A percentile compares a stretch with the other conserved stretches of the same genome.
Evolutionary conservation across 2,113 vertebrate genomes (phyloP).

Genomic region (Callopanchax toddi): DNA sequence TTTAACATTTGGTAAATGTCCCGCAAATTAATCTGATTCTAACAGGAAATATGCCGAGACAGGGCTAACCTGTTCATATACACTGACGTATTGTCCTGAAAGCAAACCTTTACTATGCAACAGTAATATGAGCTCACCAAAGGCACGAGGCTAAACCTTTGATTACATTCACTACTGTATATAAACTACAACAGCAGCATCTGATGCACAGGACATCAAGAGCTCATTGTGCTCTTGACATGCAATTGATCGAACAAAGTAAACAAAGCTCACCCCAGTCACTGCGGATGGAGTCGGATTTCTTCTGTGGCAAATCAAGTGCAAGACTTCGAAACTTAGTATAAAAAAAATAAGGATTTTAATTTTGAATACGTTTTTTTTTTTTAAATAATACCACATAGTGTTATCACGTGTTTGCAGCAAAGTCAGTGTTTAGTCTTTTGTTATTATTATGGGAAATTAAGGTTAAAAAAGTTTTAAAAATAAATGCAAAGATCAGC

Average conservation of each 20-base stretch:
- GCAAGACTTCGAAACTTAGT: neutral
- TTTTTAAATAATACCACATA: no score
- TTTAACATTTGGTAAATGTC: slow-evolving; percentile 7
- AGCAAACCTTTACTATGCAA: slow-evolving; percentile 31
- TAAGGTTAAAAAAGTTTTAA: no score
- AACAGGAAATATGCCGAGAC: slow-evolving; percentile 29
- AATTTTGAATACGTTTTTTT: neutral
- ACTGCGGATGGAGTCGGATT: slow-evolving; percentile 38
- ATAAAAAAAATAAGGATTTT: neutral
- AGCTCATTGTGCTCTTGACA: slow-evolving; percentile 69
- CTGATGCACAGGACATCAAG: slow-evolving; percentile 60
- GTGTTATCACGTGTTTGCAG: no score
- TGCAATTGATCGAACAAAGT: slow-evolving; percentile 70
- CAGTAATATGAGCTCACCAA: slow-evolving; percentile 26
- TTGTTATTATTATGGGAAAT: no score
- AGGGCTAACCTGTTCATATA: slow-evolving; percentile 23
- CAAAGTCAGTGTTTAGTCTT: no score
- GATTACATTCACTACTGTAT: slow-evolving; percentile 70
- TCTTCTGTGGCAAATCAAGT: slow-evolving; percentile 34
- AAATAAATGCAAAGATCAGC: no score
- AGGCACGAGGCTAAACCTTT: slow-evolving; percentile 51
- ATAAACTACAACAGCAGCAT: slow-evolving; percentile 60
- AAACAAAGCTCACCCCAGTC: slow-evolving; percentile 56
- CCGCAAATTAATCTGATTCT: slow-evolving; percentile 29
- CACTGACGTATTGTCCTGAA: slow-evolving; percentile 31